Evolutionary conservation across 2,113 vertebrate genomes (phyloP).

Genomic region (Phaethornis superciliosus): DNA sequence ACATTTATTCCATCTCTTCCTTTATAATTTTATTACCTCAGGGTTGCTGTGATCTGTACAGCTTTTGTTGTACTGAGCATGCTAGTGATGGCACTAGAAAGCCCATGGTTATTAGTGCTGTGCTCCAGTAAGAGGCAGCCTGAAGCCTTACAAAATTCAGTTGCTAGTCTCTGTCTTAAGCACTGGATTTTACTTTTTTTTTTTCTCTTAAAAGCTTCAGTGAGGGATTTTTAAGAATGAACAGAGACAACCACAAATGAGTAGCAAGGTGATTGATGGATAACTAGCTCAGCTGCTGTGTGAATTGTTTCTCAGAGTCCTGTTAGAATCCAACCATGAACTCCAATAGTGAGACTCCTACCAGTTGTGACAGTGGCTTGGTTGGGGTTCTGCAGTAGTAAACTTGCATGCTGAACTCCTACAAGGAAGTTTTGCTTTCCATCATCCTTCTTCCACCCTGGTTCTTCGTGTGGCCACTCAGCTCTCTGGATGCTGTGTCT

Average conservation of each 20-base stretch:
- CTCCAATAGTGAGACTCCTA: not conserved
- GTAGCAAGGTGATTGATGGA: not conserved
- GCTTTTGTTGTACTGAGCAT: not conserved
- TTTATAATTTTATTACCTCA: conserved; percentile 32
- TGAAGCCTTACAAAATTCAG: conserved; percentile 55
- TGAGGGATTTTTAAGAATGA: not conserved
- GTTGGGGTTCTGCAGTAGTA: not conserved
- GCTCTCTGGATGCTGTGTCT: conserved; percentile 2
- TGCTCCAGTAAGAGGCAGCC: conserved; percentile 10
- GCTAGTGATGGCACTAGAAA: not conserved
- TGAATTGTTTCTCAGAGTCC: not conserved
- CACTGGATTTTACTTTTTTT: conserved; percentile 21
- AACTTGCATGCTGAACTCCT: not conserved
- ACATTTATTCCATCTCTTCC: not conserved
- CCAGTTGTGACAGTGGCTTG: not conserved
- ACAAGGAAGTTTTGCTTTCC: conserved; percentile 1
- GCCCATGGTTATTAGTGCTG: not conserved
- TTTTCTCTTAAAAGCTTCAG: not conserved
- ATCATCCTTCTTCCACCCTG: not conserved
- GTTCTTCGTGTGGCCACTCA: not conserved
- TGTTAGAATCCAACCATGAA: not conserved
- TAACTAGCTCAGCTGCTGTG: conserved; percentile 9
- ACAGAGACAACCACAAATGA: not conserved
- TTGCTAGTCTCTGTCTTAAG: conserved; percentile 27
- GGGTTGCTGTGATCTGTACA: conserved; percentile 39